These are phyloP conservation scores for Nycticebus coucang DNA, from an alignment of 2,113 vertebrate species.

Conservation along the genomic window DNA sequence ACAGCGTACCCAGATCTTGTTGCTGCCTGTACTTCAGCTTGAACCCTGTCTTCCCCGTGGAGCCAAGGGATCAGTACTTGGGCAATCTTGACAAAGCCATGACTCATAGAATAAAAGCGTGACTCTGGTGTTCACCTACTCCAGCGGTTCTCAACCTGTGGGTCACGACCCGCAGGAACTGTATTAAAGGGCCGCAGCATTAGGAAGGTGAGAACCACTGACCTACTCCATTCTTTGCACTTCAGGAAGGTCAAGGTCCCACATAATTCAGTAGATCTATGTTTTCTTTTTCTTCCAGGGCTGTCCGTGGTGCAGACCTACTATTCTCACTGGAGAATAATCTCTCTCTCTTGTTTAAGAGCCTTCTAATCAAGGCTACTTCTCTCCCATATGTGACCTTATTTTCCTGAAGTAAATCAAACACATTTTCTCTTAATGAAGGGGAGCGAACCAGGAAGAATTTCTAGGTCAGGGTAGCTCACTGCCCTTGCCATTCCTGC, in stretches of 20 bases:
- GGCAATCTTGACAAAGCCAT: not conserved
- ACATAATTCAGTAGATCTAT: not conserved
- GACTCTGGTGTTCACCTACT: not conserved
- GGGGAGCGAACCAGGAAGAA: not conserved
- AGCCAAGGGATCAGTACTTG: not conserved
- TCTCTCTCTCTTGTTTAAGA: not conserved
- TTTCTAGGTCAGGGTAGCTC: not conserved
- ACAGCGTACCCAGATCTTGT: not conserved
- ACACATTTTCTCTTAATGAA: not conserved
- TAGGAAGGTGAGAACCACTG: no score
- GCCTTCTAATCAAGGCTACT: not conserved
- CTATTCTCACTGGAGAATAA: not conserved
- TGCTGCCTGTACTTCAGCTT: not conserved
- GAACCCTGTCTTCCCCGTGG: not conserved
- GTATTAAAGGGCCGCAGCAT: no score
- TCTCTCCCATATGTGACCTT: not conserved
- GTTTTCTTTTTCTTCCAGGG: not conserved
- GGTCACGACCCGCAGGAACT: no score
- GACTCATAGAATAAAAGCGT: slow-evolving; percentile 2
- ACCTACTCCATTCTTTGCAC: not conserved
- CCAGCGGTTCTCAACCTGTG: not conserved
- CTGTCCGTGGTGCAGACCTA: not conserved
- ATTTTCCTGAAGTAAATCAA: not conserved
- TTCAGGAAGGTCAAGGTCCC: not conserved
- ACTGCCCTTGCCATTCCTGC: not conserved